Percentiles rank a stretch among this genome's conserved stretches.
phyloP scores from a whole-genome alignment of 2,888 invertebrate species.

The Neuroscelio doddi region DNA sequence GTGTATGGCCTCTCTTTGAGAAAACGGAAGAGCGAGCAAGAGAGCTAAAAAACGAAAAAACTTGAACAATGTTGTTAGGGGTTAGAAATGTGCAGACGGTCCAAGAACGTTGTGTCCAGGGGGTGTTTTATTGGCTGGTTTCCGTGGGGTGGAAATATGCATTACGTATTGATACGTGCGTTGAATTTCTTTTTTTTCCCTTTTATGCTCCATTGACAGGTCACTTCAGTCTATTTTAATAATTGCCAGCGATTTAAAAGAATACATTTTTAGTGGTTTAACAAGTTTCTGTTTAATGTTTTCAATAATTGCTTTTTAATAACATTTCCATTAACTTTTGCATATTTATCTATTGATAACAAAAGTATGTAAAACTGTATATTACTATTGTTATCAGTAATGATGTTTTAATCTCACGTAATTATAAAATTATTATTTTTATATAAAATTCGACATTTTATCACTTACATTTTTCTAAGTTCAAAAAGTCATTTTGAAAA shows the following conservation, averaged over 20 bases:
- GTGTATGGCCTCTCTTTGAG: conserved; percentile 58
- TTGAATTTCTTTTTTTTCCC: conserved; percentile 31
- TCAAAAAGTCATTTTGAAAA: too few species aligned
- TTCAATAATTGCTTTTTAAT: too few species aligned
- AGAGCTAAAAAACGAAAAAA: conserved; percentile 58
- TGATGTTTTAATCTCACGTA: too few species aligned
- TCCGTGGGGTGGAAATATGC: conserved; percentile 68
- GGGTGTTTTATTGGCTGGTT: conserved; percentile 70
- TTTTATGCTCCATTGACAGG: conserved; percentile 17
- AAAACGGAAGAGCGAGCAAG: conserved; percentile 25
- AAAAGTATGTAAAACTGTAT: too few species aligned
- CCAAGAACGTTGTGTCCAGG: conserved; percentile 56
- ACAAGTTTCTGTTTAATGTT: too few species aligned
- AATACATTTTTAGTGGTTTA: not conserved
- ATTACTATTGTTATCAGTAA: too few species aligned
- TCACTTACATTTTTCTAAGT: too few species aligned
- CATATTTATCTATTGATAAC: too few species aligned
- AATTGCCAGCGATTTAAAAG: conserved; percentile 7
- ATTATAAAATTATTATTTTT: too few species aligned
- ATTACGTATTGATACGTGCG: conserved; percentile 47
- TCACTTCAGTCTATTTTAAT: conserved; percentile 7
- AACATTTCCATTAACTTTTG: too few species aligned
- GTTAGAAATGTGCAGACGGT: conserved; percentile 52
- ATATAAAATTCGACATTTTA: too few species aligned
- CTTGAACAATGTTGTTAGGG: conserved; percentile 65